phyloP scores from a whole-genome alignment of 2,888 invertebrate genomes.

The Dasypogon diadema region DNA sequence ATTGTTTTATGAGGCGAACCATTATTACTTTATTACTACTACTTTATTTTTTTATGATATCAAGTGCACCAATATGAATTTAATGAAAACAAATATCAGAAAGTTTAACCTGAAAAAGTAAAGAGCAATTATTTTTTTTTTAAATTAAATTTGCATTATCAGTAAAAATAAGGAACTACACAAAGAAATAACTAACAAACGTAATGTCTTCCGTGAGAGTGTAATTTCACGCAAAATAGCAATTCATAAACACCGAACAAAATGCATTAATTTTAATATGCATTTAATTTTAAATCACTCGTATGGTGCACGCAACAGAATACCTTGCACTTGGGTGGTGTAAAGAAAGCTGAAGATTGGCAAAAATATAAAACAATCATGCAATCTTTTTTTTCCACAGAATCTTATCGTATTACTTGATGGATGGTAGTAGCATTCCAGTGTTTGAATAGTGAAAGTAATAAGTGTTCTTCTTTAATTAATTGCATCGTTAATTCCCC shows the following conservation, averaged over 20 bases:
- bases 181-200: background rate
- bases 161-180: background rate
- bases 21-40: too few species aligned
- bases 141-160: background rate
- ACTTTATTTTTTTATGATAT: background rate
- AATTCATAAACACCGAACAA: background rate
- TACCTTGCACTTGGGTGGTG: constrained; percentile 34
- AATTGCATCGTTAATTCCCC: constrained; percentile 16
- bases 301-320: constrained; percentile 11
- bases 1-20: too few species aligned
- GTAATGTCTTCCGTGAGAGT: constrained; percentile 12
- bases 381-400: constrained; percentile 2
- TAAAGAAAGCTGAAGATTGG: constrained; percentile 11
- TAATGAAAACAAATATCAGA: constrained; percentile 14
- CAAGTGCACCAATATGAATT: background rate
- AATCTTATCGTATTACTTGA: background rate
- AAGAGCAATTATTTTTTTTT: background rate
- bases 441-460: constrained; percentile 38
- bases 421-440: background rate
- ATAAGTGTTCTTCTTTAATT: background rate
- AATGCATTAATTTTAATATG: background rate
- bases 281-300: background rate
- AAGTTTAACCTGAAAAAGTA: background rate
- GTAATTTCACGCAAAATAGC: background rate
- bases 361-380: constrained; percentile 13